Evolutionary conservation across 2,113 vertebrate species (phyloP), one percentile per base, ranked within the genome.

Genomic region (Saguinus imperator): DNA sequence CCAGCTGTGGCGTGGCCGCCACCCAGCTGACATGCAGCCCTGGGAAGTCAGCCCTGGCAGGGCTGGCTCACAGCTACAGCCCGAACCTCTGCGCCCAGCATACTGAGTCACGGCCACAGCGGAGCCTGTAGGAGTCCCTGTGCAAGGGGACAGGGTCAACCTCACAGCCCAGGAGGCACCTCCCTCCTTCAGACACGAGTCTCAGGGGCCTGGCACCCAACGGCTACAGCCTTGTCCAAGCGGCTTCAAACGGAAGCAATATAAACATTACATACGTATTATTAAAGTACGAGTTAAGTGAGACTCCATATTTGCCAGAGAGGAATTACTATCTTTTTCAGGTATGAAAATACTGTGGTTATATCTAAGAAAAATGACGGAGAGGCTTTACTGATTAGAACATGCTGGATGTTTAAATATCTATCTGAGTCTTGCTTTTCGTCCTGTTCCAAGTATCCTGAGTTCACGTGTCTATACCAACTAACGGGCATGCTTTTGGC

Each of bases 401-500:
- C 48, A 16, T 48, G 29, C 52, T 32, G 16, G n/a, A 48, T 43
- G 4, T 8, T 40, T 66, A 25, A 79, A 32, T 13, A 1, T 18
- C 81, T 13, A 1, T 18, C 81, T 77, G 58, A 57, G 20, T 8
- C 84, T 2, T 43, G 17, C 40, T 0, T n/a, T n/a, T 5, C 1
- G 40, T 37, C 64, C 48, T 55, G n/a, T 18, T 3, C 0, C 2
- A 10, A 32, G 20, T 3, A 13, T 11, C 5, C 3, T 7, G 5
- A 70, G 27, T 1, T 2, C 48, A 5, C 6, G 0, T 2, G 18
- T 18, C 79, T 6, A 3, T 16, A 29, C 25, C 10, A 27, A 35
- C 25, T 32, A 14, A 35, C 2, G 3, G 3, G 1, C 2, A 0
- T 6, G 12, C 10, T 8, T 66, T 1, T 3, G 23, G 23, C 10